Percentiles rank a stretch among this genome's conserved stretches.
Evolutionary conservation across 1,140 invertebrate genomes (phyloP).

Genomic region (Rhopalosiphum maidis): DNA sequence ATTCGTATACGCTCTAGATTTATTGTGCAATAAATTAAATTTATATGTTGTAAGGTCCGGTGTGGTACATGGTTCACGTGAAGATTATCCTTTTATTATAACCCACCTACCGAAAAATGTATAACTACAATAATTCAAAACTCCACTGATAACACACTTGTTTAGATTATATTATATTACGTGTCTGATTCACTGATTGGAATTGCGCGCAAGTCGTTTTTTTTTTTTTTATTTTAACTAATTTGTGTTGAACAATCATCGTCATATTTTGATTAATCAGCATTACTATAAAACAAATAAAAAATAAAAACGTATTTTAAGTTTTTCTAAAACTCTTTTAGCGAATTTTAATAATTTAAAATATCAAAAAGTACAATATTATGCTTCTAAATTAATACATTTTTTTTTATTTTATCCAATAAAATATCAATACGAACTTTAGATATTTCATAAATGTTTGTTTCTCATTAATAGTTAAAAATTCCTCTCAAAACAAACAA

Average conservation of each 20-base stretch:
- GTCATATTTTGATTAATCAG: neutral
- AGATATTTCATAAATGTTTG: neutral
- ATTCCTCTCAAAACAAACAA: no score
- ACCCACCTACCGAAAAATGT: neutral
- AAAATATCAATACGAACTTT: no score
- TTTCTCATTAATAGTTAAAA: neutral
- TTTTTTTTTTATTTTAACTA: no score
- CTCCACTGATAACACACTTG: neutral
- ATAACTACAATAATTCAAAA: neutral
- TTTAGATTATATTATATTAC: no score
- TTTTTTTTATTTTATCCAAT: no score
- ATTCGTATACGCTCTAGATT: neutral
- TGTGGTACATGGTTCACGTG: neutral
- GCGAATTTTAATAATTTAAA: neutral
- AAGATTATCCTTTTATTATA: neutral
- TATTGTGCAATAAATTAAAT: constrained; percentile 26
- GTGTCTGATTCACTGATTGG: no score
- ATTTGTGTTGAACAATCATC: no score
- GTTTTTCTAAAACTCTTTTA: neutral
- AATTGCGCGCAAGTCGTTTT: no score
- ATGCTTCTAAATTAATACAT: no score
- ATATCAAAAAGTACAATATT: neutral
- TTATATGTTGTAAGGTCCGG: neutral
- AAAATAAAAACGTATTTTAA: neutral
- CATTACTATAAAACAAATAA: neutral